Conservation (phyloP, 2,113 vertebrate genomes). For the Nestor notabilis region DNA sequence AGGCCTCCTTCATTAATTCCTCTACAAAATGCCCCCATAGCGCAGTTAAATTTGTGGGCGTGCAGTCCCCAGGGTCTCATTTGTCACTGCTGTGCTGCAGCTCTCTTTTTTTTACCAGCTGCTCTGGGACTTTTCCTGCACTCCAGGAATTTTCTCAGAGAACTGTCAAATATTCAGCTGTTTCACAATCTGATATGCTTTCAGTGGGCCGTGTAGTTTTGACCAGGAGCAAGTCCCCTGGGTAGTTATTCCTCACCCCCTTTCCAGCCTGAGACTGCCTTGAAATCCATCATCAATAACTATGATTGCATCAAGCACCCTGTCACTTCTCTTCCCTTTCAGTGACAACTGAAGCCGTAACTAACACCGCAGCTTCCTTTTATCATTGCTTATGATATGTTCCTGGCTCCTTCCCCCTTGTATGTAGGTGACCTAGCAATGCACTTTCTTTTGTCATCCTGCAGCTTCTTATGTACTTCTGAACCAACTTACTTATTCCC, state of each 20-base stretch:
- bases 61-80: neutral
- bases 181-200: neutral
- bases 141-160: neutral
- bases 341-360: neutral
- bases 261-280: neutral
- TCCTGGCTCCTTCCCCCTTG: neutral
- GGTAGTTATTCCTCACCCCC: neutral
- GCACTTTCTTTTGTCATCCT: neutral
- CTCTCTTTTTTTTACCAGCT: neutral
- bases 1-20: neutral
- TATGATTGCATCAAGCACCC: neutral
- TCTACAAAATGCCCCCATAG: conserved; percentile 13
- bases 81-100: neutral
- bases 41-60: neutral
- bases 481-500: neutral
- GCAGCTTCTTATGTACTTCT: neutral
- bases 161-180: neutral
- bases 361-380: neutral
- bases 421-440: neutral
- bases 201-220: neutral
- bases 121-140: neutral
- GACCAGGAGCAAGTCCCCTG: neutral
- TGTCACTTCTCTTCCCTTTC: neutral
- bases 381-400: neutral
- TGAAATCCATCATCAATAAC: neutral